Conservation (phyloP, 2,113 vertebrate genomes). For the Brevimyrus niger region DNA sequence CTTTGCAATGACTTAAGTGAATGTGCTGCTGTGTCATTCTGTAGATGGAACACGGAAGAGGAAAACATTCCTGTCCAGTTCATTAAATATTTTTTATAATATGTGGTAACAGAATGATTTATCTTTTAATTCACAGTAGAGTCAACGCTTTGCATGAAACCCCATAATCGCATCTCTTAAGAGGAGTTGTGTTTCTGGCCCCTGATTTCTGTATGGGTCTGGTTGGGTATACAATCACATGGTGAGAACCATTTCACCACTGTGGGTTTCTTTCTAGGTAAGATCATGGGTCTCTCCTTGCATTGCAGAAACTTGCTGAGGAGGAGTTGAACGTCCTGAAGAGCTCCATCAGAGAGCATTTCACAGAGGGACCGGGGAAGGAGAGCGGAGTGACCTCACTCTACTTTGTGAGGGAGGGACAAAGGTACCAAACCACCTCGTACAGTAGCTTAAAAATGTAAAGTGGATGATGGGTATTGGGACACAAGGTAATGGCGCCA, state of each 20-base stretch:
- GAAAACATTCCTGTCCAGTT: neutral
- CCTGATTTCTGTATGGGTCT: neutral
- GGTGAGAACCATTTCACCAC: neutral
- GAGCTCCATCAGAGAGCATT: conserved; percentile 66
- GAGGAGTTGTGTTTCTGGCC: neutral
- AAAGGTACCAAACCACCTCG: conserved; percentile 61
- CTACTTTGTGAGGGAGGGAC: conserved; percentile 86
- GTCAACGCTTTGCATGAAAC: neutral
- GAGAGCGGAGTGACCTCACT: conserved; percentile 78
- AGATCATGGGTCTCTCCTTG: neutral
- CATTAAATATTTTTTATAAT: neutral
- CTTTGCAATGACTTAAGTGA: neutral
- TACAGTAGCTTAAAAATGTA: neutral
- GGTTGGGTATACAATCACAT: neutral
- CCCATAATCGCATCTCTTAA: neutral
- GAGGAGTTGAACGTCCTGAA: conserved; percentile 69
- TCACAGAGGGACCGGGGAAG: conserved; percentile 72
- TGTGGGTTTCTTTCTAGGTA: neutral
- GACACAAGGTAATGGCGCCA: neutral
- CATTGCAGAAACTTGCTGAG: conserved; percentile 69
- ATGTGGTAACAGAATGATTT: neutral
- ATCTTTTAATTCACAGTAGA: neutral
- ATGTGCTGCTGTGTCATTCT: neutral
- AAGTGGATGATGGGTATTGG: neutral
- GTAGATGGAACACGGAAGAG: neutral